These are phyloP conservation scores for Drosophila parabipectinata DNA, from an alignment of 1,140 invertebrate genomes.

Conservation along the genomic window DNA sequence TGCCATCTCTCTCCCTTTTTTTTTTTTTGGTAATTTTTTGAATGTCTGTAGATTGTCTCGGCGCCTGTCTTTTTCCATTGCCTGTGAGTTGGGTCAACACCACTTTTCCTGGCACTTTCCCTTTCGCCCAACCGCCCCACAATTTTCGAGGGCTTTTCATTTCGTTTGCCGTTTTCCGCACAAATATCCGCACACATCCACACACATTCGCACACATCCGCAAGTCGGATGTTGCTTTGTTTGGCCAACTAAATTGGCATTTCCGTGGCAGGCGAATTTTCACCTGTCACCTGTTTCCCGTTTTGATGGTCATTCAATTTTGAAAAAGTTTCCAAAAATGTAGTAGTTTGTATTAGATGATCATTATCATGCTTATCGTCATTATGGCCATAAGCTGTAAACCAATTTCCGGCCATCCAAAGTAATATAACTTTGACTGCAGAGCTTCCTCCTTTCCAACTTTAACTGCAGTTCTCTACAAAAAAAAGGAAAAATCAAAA, in stretches of 20 bases:
- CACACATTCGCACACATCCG: slow-evolving; percentile 23
- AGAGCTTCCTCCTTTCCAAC: slow-evolving; percentile 8
- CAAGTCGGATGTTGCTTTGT: slow-evolving; percentile 57
- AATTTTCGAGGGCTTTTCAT: slow-evolving; percentile 43
- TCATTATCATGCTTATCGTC: slow-evolving; percentile 18
- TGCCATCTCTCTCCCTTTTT: slow-evolving; percentile 16
- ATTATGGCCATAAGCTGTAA: slow-evolving; percentile 36
- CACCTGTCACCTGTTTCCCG: slow-evolving; percentile 47
- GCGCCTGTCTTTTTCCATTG: slow-evolving; percentile 56
- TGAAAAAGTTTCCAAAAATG: not conserved
- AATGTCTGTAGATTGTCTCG: slow-evolving; percentile 65
- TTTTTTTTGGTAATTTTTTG: slow-evolving; percentile 5
- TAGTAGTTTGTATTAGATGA: slow-evolving; percentile 3
- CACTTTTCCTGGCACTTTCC: slow-evolving; percentile 37
- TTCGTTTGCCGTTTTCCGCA: slow-evolving; percentile 35
- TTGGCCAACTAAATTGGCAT: slow-evolving; percentile 51
- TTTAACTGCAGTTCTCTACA: slow-evolving; percentile 34
- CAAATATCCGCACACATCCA: slow-evolving; percentile 6
- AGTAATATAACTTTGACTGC: slow-evolving; percentile 61
- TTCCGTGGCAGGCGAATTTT: slow-evolving; percentile 37
- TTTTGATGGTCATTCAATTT: slow-evolving; percentile 4
- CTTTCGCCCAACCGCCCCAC: slow-evolving; percentile 22
- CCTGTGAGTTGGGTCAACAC: slow-evolving; percentile 60
- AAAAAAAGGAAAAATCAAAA: slow-evolving; percentile 3
- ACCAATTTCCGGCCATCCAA: slow-evolving; percentile 42